Base-by-base conservation (phyloP, 1,140 invertebrate species). In the Teleogryllus occipitalis region DNA sequence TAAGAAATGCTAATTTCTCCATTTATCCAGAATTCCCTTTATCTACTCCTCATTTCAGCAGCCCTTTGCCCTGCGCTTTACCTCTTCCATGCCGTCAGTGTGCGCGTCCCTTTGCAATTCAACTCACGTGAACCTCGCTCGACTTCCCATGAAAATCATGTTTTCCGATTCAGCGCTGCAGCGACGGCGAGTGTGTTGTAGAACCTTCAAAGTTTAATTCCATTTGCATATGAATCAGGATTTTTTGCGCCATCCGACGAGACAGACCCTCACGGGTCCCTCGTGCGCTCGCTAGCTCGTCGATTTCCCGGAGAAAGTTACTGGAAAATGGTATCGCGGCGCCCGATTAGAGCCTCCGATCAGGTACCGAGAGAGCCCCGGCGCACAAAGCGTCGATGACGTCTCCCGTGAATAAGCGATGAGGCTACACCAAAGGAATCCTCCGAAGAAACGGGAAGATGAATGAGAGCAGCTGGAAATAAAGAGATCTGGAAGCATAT, bases 151-250 rank as follows among this genome's bases (percentile, higher is more conserved):
- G 27, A 18, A 65, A 65, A 65, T 65, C 54, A 65, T 65, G 54
- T 65, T 65, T 65, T 65, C 54, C 54, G 54, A 65, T 65, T 65
- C 54, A 65, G 10, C 54, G 18, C 54, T 18, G 18, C 54, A 65
- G 54, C 10, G 54, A 65, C 54, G 54, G 2, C 54, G 54, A 65
- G 54, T 65, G 54, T 65, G 18, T 65, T 14, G 54, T 65, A 18
- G 54, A 65, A 65, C 54, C 54, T 65, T 65, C 54, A 65, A 65
- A 65, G 54, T 65, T 65, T 65, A 65, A 65, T 65, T 65, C 54
- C 54, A 65, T 65, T 65, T 65, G 54, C 54, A 65, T 65, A 65
- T 65, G 54, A 65, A 65, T 65, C 54, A 65, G 54, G 18, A 65
- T 3, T 65, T 18, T 65, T 65, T 65, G 54, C 54, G 1, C 54